Percentiles rank a stretch among this genome's conserved stretches.
These are phyloP conservation scores for Rhea americana DNA, from an alignment of 2,113 vertebrate species.

Conservation along the genomic window DNA sequence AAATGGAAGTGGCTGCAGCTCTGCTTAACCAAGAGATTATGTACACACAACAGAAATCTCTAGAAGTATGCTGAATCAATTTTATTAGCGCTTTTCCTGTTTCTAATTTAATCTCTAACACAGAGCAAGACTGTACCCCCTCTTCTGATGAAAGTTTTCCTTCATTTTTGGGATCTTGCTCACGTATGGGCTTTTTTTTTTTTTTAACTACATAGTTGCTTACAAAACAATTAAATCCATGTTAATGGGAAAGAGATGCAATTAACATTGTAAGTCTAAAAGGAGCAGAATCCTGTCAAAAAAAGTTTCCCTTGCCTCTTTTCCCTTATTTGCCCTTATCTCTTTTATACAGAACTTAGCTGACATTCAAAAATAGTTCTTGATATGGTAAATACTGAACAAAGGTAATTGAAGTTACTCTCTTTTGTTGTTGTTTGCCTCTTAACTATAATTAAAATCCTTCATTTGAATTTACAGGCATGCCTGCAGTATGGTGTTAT, in stretches of 20 bases:
- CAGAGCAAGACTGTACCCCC: neutral
- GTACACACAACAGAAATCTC: neutral
- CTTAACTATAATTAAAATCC: constrained; percentile 26
- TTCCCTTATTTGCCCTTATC: neutral
- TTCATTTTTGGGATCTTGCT: neutral
- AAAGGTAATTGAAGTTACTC: constrained; percentile 23
- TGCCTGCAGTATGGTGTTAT: neutral
- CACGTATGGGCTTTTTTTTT: neutral
- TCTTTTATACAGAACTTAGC: constrained; percentile 11
- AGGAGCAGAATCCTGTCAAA: neutral
- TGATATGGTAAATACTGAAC: neutral
- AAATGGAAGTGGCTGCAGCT: neutral
- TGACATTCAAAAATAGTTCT: neutral
- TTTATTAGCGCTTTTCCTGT: neutral
- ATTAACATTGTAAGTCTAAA: neutral
- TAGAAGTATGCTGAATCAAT: accelerated
- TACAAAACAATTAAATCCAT: neutral
- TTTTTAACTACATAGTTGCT: neutral
- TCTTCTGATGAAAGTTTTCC: neutral
- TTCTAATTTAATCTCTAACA: neutral
- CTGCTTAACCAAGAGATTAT: neutral
- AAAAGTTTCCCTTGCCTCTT: neutral
- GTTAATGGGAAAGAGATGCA: neutral
- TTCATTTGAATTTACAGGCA: neutral
- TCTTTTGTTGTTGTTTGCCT: neutral